phyloP scores from a whole-genome alignment of 2,113 vertebrate genomes.

The Eptesicus fuscus region DNA sequence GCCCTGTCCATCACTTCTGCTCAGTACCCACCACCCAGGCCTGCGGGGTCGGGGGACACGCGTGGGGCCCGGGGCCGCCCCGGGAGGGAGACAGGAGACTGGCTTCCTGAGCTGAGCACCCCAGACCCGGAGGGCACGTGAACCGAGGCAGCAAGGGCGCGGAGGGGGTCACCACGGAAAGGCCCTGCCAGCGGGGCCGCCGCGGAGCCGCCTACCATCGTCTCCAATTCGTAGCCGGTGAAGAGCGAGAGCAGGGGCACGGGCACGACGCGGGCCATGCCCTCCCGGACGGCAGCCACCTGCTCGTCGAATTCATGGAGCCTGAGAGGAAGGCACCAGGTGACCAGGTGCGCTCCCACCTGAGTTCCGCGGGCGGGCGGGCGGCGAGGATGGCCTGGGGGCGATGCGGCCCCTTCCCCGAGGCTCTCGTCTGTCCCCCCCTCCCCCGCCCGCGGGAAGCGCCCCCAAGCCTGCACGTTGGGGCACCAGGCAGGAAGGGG shows the following conservation, averaged over 20 bases:
- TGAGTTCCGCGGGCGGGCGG: no score
- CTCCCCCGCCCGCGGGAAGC: no score
- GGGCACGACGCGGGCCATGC: constrained; percentile 97
- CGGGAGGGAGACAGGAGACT: neutral
- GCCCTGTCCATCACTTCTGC: neutral
- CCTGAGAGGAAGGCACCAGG: constrained; percentile 76
- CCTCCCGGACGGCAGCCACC: constrained; percentile 96
- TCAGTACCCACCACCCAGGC: neutral
- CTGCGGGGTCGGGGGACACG: neutral
- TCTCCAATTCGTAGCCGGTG: constrained; percentile 97
- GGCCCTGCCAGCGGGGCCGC: neutral
- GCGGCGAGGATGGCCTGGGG: fast-evolving
- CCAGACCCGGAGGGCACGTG: no score
- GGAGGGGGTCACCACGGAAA: neutral
- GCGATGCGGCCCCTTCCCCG: no score
- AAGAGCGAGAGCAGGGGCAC: constrained; percentile 97
- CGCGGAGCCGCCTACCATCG: constrained; percentile 86
- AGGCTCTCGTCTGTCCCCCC: no score
- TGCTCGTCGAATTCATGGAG: constrained; percentile 99
- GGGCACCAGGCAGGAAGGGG: neutral
- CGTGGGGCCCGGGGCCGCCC: no score
- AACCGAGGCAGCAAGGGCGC: no score
- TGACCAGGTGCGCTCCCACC: no score
- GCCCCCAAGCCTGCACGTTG: neutral
- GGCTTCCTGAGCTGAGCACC: neutral